Evolutionary conservation across 2,113 vertebrate genomes (phyloP), one percentile per base, ranked within the genome.

Genomic region (Ameiurus melas): DNA sequence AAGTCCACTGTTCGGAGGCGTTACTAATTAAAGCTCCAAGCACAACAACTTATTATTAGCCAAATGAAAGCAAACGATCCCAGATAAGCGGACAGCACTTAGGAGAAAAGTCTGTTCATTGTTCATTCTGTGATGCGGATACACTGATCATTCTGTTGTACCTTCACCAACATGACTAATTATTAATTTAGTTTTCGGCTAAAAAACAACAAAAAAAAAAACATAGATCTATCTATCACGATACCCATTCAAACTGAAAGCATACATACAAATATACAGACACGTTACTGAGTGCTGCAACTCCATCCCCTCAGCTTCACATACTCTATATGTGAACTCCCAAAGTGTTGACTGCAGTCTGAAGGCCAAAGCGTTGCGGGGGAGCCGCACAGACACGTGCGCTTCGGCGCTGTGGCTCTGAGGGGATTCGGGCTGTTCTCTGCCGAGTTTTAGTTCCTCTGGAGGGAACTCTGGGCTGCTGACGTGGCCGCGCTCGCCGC

Each of bases 381-480:
- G 66, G 36, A 60, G 33, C 20, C 53, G 2, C 43, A 55, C 43
- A 0, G 25, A 39, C 1, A 39, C 1, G 39, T 27, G 75, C 22
- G 39, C 22, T 83, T 25, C 36, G 68, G 58, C 43, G 36, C 25
- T 51, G 39, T 14, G 47, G 71, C 85, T 79, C 77, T 87, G 51
- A n/a, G 58, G 30, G n/a, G 20, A 80, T 22, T 60, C 10, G 20
- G 9, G 33, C 12, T 27, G 27, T 30, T 68, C 13, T 36, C 4
- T 66, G n/a, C 14, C 43, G 27, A 19, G 3, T 86, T 6, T 82
- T 88, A 91, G 89, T 97, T 97, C 10, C 94, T 94, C 90, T 94
- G 95, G 91, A 97, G 95, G 87, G 96, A 90, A 0, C 93, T 93
- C 92, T 96, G 97, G 66, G 97, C 96, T 0, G 97, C 96, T 0